phyloP scores from a whole-genome alignment of 2,888 invertebrate species.

The Thymelicus lineola region DNA sequence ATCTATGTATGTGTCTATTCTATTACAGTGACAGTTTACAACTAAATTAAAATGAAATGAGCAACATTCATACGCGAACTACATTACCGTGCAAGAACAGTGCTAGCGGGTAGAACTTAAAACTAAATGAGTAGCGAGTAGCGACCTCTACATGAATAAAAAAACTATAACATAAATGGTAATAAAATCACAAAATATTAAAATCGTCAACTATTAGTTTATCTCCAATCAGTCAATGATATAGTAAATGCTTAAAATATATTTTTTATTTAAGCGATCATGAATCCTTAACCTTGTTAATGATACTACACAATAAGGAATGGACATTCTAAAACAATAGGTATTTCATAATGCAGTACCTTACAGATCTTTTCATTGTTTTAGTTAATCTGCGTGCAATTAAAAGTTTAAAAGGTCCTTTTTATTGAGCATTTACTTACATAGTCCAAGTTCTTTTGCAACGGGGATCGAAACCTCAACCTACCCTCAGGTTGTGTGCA shows the following conservation, averaged over 20 bases:
- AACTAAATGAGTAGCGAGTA: conserved; percentile 47
- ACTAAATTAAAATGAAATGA: conserved; percentile 53
- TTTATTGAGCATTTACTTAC: conserved; percentile 62
- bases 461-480: conserved; percentile 41
- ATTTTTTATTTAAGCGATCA: conserved; percentile 40
- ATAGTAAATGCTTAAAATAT: conserved; percentile 65
- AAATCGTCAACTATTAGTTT: conserved; percentile 56
- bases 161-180: conserved; percentile 51
- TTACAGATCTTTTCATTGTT: conserved; percentile 53
- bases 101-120: conserved; percentile 49
- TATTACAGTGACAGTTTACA: conserved; percentile 50
- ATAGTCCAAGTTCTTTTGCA: conserved; percentile 43
- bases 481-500: conserved; percentile 49
- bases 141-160: conserved; percentile 61
- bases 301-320: conserved; percentile 75
- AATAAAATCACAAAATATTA: conserved; percentile 58
- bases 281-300: conserved; percentile 60
- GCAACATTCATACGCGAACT: conserved; percentile 65
- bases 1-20: conserved; percentile 46
- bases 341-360: conserved; percentile 54
- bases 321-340: conserved; percentile 67
- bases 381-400: conserved; percentile 66
- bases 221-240: conserved; percentile 69
- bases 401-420: conserved; percentile 76
- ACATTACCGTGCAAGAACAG: conserved; percentile 65